phyloP scores from a whole-genome alignment of 2,797 vertebrate genomes.

The Vireo griseus region DNA sequence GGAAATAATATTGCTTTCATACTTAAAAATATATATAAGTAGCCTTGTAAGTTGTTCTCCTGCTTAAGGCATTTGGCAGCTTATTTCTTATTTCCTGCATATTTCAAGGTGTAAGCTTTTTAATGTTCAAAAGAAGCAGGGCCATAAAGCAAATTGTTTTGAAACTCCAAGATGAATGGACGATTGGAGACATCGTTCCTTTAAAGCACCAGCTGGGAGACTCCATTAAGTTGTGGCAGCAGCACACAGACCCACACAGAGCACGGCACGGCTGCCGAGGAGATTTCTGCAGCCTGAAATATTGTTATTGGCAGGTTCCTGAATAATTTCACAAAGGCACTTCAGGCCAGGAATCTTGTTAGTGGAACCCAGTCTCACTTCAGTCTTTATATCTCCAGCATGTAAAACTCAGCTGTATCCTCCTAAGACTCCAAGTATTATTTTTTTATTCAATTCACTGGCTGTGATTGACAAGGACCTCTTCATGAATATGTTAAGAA shows the following conservation, averaged over 20 bases:
- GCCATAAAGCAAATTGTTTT: slow-evolving; percentile 62
- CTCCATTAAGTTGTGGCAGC: slow-evolving; percentile 57
- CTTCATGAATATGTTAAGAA: slow-evolving; percentile 55
- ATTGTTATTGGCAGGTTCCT: slow-evolving; percentile 48
- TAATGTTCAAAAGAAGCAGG: slow-evolving; percentile 63
- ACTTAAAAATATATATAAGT: slow-evolving; percentile 21
- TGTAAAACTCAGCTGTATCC: slow-evolving; percentile 53
- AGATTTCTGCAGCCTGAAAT: slow-evolving; percentile 49
- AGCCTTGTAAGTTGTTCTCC: slow-evolving; percentile 42
- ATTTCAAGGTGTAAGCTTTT: slow-evolving; percentile 61
- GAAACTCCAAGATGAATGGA: slow-evolving; percentile 60
- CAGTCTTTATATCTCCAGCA: slow-evolving; percentile 39
- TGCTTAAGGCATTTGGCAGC: slow-evolving; percentile 29
- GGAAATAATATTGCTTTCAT: slow-evolving; percentile 62
- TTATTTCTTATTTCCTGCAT: slow-evolving; percentile 62
- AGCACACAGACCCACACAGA: slow-evolving; percentile 27
- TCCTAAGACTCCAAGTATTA: slow-evolving; percentile 14
- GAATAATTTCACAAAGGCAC: slow-evolving; percentile 57
- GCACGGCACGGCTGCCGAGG: not conserved
- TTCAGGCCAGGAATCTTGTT: slow-evolving; percentile 58
- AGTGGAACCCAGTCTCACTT: slow-evolving; percentile 9
- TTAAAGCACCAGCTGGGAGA: slow-evolving; percentile 60
- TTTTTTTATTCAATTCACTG: slow-evolving; percentile 64
- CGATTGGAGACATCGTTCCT: slow-evolving; percentile 15
- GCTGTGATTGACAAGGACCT: slow-evolving; percentile 65